These are phyloP conservation scores for Mechanitis mazaeus DNA, from an alignment of 2,888 invertebrate species.

Conservation along the genomic window DNA sequence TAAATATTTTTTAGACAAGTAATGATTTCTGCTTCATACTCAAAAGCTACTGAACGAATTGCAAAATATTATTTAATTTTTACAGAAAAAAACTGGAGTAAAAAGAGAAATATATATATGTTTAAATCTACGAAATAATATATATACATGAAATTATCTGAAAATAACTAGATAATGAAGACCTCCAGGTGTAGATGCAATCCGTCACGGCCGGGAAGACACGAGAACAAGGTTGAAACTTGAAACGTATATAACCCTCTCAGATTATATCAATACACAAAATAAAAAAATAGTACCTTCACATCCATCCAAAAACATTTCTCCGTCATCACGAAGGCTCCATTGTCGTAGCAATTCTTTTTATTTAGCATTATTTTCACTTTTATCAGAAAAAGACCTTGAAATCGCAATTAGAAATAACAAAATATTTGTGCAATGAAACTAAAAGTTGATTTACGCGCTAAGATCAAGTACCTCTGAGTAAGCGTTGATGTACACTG, in stretches of 20 bases:
- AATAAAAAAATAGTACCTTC: constrained; percentile 37
- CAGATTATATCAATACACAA: constrained; percentile 15
- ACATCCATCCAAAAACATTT: constrained; percentile 46
- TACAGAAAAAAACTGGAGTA: no score
- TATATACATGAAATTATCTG: no score
- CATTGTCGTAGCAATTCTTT: constrained; percentile 56
- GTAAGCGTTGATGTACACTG: constrained; percentile 41
- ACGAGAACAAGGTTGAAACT: constrained; percentile 27
- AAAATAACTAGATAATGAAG: not conserved
- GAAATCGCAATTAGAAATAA: constrained; percentile 16
- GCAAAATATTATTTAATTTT: no score
- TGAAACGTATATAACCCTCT: constrained; percentile 3
- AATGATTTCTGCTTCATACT: no score
- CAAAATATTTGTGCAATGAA: not conserved
- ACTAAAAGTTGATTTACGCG: constrained; percentile 39
- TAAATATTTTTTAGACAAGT: no score
- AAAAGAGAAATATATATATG: no score
- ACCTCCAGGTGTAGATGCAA: constrained; percentile 24
- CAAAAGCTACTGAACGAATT: no score
- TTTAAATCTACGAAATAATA: no score
- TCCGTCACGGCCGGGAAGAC: constrained; percentile 37
- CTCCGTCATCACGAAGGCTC: constrained; percentile 60
- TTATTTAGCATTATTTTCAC: constrained; percentile 39
- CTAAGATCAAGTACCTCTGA: constrained; percentile 30
- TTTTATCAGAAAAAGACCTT: constrained; percentile 30